Evolutionary conservation across 1,140 invertebrate genomes (phyloP), one percentile per base, ranked within the genome.

Genomic region (Lordiphosa stackelbergi): DNA sequence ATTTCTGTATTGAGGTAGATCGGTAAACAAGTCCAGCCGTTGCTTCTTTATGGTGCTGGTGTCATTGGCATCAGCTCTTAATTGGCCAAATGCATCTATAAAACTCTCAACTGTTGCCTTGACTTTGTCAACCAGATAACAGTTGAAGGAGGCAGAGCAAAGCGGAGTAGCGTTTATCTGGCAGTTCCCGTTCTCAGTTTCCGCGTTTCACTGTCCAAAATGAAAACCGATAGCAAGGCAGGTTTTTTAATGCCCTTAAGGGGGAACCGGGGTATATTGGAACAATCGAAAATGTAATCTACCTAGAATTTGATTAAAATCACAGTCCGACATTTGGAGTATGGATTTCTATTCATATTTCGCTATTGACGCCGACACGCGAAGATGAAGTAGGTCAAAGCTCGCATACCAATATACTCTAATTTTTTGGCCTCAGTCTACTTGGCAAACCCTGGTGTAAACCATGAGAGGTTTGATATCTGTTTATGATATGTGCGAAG

Each of bases 71-170:
- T 47, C 43, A 37, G 54, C 57, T 55, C 77, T 83, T 81, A 81
- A 81, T 81, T 81, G 77, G 70, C 72, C 77, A 83, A 81, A 81
- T 72, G 64, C 66, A 62, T 53, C 77, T 68, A 65, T 81, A 74
- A 70, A 63, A 59, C 43, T 22, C 52, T 12, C 53, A 65, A 43
- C 31, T 36, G 52, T 34, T 51, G 56, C 63, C 51, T 56, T 61
- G 55, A 75, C 65, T 75, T 75, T 74, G 72, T 75, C 66, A 69
- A 53, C 19, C 22, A 38, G 34, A 24, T 40, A 28, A 51, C 13
- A 19, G 10, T 11, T 9, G 13, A 9, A 5, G 10, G 11, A 16
- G 31, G 8, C 5, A 51, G 12, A 37, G 36, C 16, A 11, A n/a
- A 28, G 24, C 8, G 24, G 9, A 12, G 19, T 1, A 13, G 40